Evolutionary conservation across 2,888 invertebrate species (phyloP), one percentile per base, ranked within the genome.

Genomic region (Cheiracanthium punctorium): DNA sequence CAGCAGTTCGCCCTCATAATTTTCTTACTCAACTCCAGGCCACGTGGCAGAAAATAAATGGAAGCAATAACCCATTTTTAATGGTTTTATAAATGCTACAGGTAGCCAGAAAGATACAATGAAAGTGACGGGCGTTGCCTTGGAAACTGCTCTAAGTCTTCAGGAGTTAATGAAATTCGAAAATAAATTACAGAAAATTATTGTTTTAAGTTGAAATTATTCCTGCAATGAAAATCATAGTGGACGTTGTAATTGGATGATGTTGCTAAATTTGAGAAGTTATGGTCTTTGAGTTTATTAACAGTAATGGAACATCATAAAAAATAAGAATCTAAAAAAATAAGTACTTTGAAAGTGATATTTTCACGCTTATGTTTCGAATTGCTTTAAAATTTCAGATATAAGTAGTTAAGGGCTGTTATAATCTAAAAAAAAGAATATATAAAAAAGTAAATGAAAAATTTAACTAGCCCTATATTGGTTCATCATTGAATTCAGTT

Each of bases 41-140:
- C 71, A 71, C 73, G 74, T 81, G 81, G 37, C 33, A 33, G 33
- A 14, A 20, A 28, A 58, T 24, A 58, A 37, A 58, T 33, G 41
- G 71, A 14, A 20, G 71, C 65, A 67, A 80, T 72, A 64, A 58
- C 72, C 58, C 43, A 72, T 64, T 80, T 80, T 80, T 64, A 74
- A 80, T 80, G 80, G 64, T 80, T 72, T 72, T 65, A 71, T 80
- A 80, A 58, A 80, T 80, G 80, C 70, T 72, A 64, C 80, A 72
- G 72, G 80, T 72, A 72, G 72, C 58, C 29, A n/a, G 24, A 58
- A 24, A 58, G 24, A 58, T 12, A 58, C 58, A 58, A 58, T 58
- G 58, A 17, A 24, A 58, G 24, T 24, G 58, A n/a, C 24, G 58
- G 58, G 58, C 58, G 58, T 58, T 24, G 24, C 20, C 58, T 58